Percentiles rank a stretch among this genome's conserved stretches.
These are phyloP conservation scores for Tychaedon coryphoeus DNA, from an alignment of 2,113 vertebrate species.

Conservation along the genomic window DNA sequence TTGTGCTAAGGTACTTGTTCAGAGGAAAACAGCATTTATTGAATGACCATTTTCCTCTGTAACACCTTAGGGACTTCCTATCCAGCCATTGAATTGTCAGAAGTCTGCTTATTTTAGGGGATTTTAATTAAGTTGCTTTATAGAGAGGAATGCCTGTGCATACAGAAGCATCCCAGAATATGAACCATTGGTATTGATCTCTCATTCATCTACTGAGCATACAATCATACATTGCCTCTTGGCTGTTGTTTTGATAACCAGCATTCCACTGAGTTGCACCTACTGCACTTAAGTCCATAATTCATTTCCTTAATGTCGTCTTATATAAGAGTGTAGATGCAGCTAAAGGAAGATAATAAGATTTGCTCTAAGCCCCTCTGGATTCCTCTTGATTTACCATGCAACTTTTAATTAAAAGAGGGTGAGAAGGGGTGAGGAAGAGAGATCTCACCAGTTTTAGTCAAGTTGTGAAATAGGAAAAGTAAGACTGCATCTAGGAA, in stretches of 20 bases:
- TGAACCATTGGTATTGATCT: background rate
- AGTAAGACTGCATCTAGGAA: background rate
- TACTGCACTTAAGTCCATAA: background rate
- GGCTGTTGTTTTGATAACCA: background rate
- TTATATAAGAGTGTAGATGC: background rate
- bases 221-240: background rate
- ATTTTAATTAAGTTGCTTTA: background rate
- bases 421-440: background rate
- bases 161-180: background rate
- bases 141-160: background rate
- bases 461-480: background rate
- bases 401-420: background rate
- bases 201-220: background rate
- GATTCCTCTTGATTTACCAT: background rate
- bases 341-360: background rate
- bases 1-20: background rate
- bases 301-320: background rate
- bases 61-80: background rate
- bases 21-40: background rate
- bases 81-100: background rate
- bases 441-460: background rate
- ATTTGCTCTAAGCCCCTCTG: background rate
- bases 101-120: background rate
- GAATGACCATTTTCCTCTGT: background rate
- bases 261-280: background rate